Percentiles rank a stretch among this genome's conserved stretches.
These are phyloP conservation scores for Peromyscus melanophrys DNA, from an alignment of 2,797 vertebrate species.

Conservation along the genomic window DNA sequence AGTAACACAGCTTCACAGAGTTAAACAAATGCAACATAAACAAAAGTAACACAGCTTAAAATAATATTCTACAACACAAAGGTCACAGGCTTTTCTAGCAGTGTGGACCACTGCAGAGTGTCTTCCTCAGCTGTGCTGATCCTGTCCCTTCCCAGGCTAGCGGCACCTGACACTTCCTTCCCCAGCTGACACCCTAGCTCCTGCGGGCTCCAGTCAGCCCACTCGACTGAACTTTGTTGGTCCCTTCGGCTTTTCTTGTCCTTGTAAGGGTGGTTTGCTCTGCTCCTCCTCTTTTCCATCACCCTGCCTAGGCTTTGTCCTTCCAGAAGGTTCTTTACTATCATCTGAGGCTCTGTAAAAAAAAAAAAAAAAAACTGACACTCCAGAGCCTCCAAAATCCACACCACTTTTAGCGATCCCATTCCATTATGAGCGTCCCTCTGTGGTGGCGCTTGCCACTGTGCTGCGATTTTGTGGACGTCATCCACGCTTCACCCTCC, in stretches of 20 bases:
- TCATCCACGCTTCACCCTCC: neutral
- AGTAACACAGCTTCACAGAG: too few species aligned
- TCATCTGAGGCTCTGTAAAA: constrained; percentile 9
- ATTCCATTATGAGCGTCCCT: constrained; percentile 1
- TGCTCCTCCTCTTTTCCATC: neutral
- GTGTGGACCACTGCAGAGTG: neutral
- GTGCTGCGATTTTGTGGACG: neutral
- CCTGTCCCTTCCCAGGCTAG: neutral
- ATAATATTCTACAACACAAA: neutral
- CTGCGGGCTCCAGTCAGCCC: neutral
- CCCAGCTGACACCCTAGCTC: neutral
- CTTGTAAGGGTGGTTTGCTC: neutral
- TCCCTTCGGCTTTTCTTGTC: neutral
- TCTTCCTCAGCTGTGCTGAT: neutral
- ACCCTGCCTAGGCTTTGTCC: neutral
- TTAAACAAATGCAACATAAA: too few species aligned
- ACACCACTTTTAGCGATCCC: neutral
- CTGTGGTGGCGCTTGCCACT: neutral
- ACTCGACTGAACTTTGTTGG: neutral
- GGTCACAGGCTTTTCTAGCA: neutral
- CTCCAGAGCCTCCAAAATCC: neutral
- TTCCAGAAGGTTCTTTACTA: neutral
- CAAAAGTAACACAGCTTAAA: too few species aligned
- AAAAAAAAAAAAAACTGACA: neutral
- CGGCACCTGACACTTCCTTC: neutral